Evolutionary conservation across 1,140 invertebrate species (phyloP), one percentile per base, ranked within the genome.

Genomic region (Halictus rubicundus): DNA sequence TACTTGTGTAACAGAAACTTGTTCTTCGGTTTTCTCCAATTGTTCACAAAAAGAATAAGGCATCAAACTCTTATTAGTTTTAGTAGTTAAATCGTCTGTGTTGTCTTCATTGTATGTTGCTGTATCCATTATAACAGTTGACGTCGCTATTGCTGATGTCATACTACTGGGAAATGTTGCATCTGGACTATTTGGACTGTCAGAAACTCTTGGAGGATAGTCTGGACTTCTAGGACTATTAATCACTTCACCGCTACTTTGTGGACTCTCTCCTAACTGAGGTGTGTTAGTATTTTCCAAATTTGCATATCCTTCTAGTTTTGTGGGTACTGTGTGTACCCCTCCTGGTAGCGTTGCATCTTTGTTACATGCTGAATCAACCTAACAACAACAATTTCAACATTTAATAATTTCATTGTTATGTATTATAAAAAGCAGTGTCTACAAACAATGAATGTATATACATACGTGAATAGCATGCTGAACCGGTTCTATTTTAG

Each of bases 221-320:
- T 93, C 92, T 7, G 91, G 91, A 87, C 92, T 92, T 68, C 88
- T 89, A 37, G 92, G 91, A 81, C 92, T 93, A 9, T 73, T 83
- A 10, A 89, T 77, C 25, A 90, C 83, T 69, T 89, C 88, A 0
- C 89, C 90, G 63, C 80, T 89, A 54, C 89, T 91, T 66, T 92
- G 90, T 0, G 91, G 90, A 25, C 91, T 92, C 61, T 93, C 91
- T 3, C 90, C 92, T 14, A 92, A 68, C 68, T 88, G 88, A 0
- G 91, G 91, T 14, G 86, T 92, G n/a, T 90, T 91, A n/a, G 52
- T 19, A 64, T 88, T 91, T 12, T 88, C 87, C 8, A 90, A 89
- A 73, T 90, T 92, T 9, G 88, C 81, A 42, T 88, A 90, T 75
- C 89, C 90, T 42, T 92, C 89, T 19, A 78, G 21, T 66, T 81